These are phyloP conservation scores for Nyctibius bracteatus DNA, from an alignment of 2,113 vertebrate genomes.

Conservation along the genomic window DNA sequence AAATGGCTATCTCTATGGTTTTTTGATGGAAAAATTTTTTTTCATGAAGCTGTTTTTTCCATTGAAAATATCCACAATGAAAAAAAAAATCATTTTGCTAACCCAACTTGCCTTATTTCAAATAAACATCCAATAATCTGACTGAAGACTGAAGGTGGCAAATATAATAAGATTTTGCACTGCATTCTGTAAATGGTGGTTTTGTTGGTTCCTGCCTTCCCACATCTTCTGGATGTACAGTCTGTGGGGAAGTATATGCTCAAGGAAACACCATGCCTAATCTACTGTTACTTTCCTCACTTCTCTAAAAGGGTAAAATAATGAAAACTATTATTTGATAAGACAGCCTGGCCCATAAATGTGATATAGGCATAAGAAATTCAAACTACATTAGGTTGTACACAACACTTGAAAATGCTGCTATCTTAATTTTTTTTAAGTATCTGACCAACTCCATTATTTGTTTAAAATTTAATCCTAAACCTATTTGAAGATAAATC, in stretches of 20 bases:
- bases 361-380: neutral
- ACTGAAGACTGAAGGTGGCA: neutral
- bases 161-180: neutral
- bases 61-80: neutral
- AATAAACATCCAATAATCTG: neutral
- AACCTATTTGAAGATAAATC: neutral
- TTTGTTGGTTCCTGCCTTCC: neutral
- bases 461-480: neutral
- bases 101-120: neutral
- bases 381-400: neutral
- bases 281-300: neutral
- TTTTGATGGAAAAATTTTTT: neutral
- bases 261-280: neutral
- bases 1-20: rapidly evolving
- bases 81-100: neutral
- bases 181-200: neutral
- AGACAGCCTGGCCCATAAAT: neutral
- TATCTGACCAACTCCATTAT: neutral
- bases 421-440: no score
- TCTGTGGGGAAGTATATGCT: neutral
- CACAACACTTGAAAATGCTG: neutral
- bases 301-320: neutral
- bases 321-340: neutral
- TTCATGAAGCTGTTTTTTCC: neutral
- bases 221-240: rapidly evolving